phyloP scores from a whole-genome alignment of 2,113 vertebrate species.

The Natator depressus region DNA sequence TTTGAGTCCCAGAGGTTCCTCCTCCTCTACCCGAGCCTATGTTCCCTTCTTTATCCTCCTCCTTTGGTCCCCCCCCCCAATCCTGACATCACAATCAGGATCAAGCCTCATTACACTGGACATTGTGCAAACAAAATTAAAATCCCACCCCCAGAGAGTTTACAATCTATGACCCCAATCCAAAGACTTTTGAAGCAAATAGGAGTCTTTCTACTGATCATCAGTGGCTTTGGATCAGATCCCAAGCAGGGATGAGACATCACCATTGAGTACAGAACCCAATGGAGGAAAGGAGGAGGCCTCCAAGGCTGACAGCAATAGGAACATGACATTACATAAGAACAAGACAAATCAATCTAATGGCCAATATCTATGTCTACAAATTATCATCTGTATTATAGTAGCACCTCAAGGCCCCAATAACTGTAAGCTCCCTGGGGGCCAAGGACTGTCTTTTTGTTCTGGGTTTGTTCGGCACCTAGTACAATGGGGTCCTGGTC shows the following conservation, averaged over 20 bases:
- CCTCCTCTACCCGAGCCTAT: neutral
- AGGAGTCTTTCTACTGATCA: neutral
- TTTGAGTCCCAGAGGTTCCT: neutral
- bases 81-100: neutral
- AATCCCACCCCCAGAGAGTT: neutral
- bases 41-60: neutral
- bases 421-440: rapidly evolving
- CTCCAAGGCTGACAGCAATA: neutral
- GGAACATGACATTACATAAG: neutral
- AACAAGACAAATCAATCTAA: neutral
- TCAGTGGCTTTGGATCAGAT: neutral
- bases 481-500: neutral
- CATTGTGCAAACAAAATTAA: neutral
- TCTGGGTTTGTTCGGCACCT: neutral
- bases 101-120: neutral
- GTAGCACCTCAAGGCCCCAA: neutral
- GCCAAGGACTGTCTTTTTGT: neutral
- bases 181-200: too few relatives aligned
- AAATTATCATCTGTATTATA: neutral
- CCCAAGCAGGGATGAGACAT: neutral
- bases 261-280: neutral
- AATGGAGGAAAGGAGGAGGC: neutral
- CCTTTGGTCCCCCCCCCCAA: neutral
- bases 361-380: neutral
- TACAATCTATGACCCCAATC: neutral